Conservation (phyloP, 2,888 invertebrate genomes). For the Agrotis puta region DNA sequence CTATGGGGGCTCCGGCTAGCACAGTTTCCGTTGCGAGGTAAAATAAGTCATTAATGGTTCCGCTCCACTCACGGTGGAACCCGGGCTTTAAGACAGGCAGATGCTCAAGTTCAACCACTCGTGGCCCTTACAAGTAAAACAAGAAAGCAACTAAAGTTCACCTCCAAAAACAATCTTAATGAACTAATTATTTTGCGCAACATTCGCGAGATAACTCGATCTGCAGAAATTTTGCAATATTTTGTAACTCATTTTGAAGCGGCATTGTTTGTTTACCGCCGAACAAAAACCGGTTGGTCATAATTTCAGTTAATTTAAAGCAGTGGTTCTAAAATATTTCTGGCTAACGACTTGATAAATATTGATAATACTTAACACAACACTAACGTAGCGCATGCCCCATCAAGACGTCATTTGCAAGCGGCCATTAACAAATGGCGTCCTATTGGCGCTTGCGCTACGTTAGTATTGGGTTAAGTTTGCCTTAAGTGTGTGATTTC, state of each 20-base stretch:
- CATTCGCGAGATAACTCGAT: constrained; percentile 38
- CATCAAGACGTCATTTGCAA: too few species aligned
- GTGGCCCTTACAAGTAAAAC: constrained; percentile 9
- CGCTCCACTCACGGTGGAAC: neutral
- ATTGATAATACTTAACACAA: too few species aligned
- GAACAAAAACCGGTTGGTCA: constrained; percentile 35
- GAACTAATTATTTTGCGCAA: constrained; percentile 49
- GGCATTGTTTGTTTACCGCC: constrained; percentile 47
- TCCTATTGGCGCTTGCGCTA: too few species aligned
- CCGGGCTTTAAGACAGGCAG: neutral
- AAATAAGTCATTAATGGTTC: too few species aligned
- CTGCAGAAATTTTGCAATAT: constrained; percentile 42
- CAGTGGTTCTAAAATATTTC: constrained; percentile 51
- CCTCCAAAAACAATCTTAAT: constrained; percentile 42
- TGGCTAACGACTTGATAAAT: constrained; percentile 27
- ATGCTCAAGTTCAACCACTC: constrained; percentile 23
- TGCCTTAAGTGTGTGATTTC: too few species aligned
- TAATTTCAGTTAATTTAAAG: constrained; percentile 47
- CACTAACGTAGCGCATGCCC: too few species aligned
- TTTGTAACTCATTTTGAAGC: constrained; percentile 46
- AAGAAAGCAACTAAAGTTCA: constrained; percentile 23
- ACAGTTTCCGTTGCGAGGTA: too few species aligned
- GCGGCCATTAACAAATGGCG: too few species aligned
- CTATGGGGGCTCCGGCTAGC: too few species aligned
- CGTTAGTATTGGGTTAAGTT: too few species aligned